Conservation (phyloP, 2,113 vertebrate genomes). For the Psittacula cyanocephala region DNA sequence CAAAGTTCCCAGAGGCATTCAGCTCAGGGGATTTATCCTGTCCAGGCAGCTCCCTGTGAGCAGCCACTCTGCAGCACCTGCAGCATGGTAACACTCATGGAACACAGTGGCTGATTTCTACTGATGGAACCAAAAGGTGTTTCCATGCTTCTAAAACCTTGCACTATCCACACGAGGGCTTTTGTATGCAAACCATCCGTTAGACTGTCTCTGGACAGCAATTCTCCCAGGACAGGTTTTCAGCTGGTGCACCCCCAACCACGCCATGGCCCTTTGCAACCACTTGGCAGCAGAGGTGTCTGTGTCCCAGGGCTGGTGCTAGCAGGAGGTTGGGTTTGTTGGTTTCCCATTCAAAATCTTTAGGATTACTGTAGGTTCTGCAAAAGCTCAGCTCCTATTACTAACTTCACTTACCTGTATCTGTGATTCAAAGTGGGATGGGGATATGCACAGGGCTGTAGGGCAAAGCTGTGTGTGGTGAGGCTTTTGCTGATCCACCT, state of each 20-base stretch:
- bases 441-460: not conserved
- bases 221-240: not conserved
- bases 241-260: not conserved
- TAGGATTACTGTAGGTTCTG: not conserved
- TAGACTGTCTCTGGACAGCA: rapidly evolving
- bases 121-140: not conserved
- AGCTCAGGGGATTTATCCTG: not conserved
- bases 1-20: not conserved
- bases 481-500: not conserved
- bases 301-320: not conserved
- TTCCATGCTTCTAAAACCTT: not conserved
- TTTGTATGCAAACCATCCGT: not conserved
- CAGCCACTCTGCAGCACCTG: not conserved
- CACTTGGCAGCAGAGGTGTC: not conserved
- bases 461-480: not conserved
- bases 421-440: not conserved
- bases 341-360: not conserved
- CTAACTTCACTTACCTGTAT: not conserved
- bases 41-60: not conserved
- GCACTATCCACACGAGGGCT: not conserved
- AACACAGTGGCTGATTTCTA: not conserved
- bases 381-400: not conserved
- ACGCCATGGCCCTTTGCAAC: rapidly evolving
- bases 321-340: not conserved
- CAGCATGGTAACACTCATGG: not conserved